A percentile compares a stretch with the other conserved stretches of the same genome.
Conservation (phyloP, 1,140 invertebrate species). For the Antheraea mylitta region DNA sequence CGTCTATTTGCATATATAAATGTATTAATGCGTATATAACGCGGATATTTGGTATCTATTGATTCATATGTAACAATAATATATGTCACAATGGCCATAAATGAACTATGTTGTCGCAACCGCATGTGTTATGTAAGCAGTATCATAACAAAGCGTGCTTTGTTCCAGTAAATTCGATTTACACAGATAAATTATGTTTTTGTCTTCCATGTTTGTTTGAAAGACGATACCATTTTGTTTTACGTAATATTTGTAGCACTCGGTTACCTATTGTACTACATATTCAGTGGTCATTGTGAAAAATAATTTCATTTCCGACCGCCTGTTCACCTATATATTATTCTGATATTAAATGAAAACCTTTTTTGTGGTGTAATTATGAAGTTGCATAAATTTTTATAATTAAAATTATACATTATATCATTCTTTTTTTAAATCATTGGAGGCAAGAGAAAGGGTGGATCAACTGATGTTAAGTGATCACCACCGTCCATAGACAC, state of each 20-base stretch:
- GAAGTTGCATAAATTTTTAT: no score
- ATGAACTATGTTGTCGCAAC: neutral
- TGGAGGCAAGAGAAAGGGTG: no score
- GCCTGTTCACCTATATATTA: no score
- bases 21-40: neutral
- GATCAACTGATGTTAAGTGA: no score
- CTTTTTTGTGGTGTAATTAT: no score
- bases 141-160: slow-evolving; percentile 2
- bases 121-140: neutral
- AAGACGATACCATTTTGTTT: neutral
- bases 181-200: neutral
- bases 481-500: no score
- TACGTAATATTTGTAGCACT: neutral
- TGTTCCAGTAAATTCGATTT: neutral
- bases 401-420: no score
- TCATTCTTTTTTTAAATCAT: no score
- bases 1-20: neutral
- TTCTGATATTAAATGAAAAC: no score
- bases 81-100: neutral
- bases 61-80: neutral
- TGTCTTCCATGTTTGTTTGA: neutral
- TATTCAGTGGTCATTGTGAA: no score
- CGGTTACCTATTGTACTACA: no score
- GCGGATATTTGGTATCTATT: neutral
- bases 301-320: no score